Evolutionary conservation across 2,888 invertebrate species (phyloP).

Genomic region (Eurytoma adleriae): DNA sequence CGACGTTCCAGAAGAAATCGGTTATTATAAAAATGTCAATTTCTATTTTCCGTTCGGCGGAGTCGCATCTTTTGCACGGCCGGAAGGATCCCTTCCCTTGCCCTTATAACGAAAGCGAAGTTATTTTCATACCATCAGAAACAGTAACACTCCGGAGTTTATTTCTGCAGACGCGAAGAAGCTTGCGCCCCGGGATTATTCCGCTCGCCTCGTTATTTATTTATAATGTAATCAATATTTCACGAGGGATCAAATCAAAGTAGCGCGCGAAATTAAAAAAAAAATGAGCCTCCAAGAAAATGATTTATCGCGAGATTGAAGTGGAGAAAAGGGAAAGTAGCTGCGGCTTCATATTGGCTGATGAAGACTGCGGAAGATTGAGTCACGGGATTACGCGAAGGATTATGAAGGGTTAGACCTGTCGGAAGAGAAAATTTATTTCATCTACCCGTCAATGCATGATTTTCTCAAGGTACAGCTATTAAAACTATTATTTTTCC

Average conservation of each 20-base stretch:
- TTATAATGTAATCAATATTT: too few species aligned
- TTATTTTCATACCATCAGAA: constrained; percentile 34
- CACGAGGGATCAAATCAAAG: too few species aligned
- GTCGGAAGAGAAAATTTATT: constrained; percentile 29
- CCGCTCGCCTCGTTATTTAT: too few species aligned
- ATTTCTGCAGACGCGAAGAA: neutral
- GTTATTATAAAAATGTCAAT: constrained; percentile 60
- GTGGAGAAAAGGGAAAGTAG: neutral
- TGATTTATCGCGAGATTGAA: neutral
- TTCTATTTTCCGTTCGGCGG: constrained; percentile 35
- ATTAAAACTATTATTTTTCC: neutral
- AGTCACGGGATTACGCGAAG: constrained; percentile 32
- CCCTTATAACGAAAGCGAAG: constrained; percentile 7
- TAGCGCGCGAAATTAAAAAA: too few species aligned
- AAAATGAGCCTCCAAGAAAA: too few species aligned
- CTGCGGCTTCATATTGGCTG: constrained; percentile 4
- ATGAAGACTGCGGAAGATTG: constrained; percentile 29
- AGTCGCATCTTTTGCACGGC: constrained; percentile 24
- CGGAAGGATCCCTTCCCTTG: too few species aligned
- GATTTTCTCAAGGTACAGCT: neutral
- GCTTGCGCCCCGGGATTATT: too few species aligned
- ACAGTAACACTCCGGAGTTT: neutral
- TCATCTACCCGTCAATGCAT: constrained; percentile 29
- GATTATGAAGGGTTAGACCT: constrained; percentile 28
- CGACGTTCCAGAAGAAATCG: constrained; percentile 59